Base-by-base conservation (phyloP, 2,888 invertebrate species). In the Chymomyza amoena region DNA sequence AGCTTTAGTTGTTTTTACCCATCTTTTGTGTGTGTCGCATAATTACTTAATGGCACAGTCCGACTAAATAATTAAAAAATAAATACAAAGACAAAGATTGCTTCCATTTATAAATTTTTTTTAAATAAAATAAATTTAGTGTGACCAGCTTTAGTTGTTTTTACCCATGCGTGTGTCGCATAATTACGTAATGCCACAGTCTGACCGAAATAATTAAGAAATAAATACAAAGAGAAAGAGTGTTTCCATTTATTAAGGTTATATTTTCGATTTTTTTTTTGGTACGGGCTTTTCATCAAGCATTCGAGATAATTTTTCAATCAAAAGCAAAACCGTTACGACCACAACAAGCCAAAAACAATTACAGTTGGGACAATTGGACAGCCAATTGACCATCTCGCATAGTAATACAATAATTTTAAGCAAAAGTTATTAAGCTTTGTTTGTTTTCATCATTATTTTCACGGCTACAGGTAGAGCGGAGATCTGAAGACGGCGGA, bases 401-500 rank as follows among this genome's bases (percentile, higher is more conserved):
- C 60, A 51, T 25, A 75, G 39, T 45, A 45, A 45, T 45, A 45
- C 39, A 76, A 75, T 78, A 77, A 77, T 78, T 68, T 81, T 81
- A 80, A 83, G 78, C 83, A 89, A 90, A 90, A 89, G 84, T 89
- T 89, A 89, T 90, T 90, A 88, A 81, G 83, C 78, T 89, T 87
- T 90, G 90, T 90, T 90, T 90, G 90, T 90, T 90, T 90, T 90
- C 80, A 80, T 84, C 83, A 89, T 87, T 86, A 79, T 81, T 78
- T 85, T 81, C 84, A 84, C 88, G 84, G 86, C 84, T 80, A 79
- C 73, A 32, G 32, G 32, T 77, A 28, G 7, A 57, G 68, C 2
- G 28, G 32, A 32, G 32, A 6, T 6, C 4, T 32, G 32, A 1
- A 32, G 32, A 7, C 39, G 25, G 25, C 3, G 25, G 16, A 25